These are phyloP conservation scores for Lasioglossum malachurum DNA, from an alignment of 2,888 invertebrate genomes.

Conservation along the genomic window DNA sequence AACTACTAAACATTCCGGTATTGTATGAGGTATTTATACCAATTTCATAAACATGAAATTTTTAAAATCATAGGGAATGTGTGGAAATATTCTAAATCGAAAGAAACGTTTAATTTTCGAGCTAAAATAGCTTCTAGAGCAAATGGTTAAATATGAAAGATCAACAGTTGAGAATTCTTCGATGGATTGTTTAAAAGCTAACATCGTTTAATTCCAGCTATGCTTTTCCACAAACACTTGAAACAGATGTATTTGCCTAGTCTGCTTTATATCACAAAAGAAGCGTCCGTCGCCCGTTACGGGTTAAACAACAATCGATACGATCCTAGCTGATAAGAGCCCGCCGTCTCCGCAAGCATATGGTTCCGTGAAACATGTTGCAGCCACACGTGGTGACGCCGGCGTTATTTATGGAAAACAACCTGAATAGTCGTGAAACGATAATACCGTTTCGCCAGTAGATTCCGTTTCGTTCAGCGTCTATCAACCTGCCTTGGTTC, in stretches of 20 bases:
- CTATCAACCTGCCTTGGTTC: slow-evolving; percentile 14
- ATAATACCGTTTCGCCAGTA: neutral
- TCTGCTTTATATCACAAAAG: neutral
- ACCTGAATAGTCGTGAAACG: neutral
- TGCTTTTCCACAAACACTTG: neutral
- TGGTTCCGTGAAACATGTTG: neutral
- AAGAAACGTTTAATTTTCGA: no score
- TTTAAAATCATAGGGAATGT: no score
- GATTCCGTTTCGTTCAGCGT: neutral
- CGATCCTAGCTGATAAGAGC: neutral
- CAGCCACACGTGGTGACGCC: neutral
- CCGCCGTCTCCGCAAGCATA: neutral
- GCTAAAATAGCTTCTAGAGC: no score
- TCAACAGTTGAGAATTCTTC: no score
- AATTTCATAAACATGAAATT: no score
- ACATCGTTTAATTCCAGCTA: no score
- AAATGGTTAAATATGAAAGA: no score
- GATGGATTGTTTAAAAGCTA: no score
- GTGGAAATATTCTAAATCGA: no score
- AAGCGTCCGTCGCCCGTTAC: neutral
- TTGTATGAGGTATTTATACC: no score
- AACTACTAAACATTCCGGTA: no score
- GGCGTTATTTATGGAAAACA: neutral
- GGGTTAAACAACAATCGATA: neutral
- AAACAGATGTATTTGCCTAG: neutral